Evolutionary conservation across 2,113 vertebrate species (phyloP).

Genomic region (Pavo muticus): DNA sequence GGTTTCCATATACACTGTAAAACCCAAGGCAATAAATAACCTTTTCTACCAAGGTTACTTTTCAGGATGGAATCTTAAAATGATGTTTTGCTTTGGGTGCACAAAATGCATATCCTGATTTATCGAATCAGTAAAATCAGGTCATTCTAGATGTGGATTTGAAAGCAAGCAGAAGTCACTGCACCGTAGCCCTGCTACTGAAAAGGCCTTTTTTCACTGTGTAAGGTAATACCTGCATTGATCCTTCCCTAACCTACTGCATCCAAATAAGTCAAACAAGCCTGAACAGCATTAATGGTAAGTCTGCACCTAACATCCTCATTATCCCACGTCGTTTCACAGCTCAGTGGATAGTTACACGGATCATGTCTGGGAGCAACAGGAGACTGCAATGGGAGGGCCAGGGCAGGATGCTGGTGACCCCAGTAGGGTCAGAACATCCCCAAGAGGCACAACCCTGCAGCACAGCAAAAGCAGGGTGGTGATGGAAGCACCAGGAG

Average conservation of each 20-base stretch:
- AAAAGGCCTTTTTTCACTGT: neutral
- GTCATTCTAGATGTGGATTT: neutral
- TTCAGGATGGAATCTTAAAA: neutral
- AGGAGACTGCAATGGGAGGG: neutral
- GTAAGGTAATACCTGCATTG: neutral
- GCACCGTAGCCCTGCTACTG: fast-evolving
- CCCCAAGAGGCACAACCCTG: fast-evolving
- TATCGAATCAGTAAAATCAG: neutral
- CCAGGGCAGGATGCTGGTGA: fast-evolving
- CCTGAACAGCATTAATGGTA: neutral
- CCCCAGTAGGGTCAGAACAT: neutral
- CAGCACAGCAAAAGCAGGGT: neutral
- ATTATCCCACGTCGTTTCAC: constrained; percentile 8
- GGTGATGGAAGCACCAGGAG: neutral
- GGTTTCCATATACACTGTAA: neutral
- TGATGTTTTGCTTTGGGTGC: neutral
- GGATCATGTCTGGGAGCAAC: neutral
- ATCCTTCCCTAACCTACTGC: neutral
- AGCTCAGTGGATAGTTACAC: neutral
- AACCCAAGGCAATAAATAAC: neutral
- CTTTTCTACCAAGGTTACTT: neutral
- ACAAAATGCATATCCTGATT: neutral
- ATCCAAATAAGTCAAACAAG: neutral
- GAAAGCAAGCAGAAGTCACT: neutral
- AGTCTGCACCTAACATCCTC: neutral